Evolutionary conservation across 2,797 vertebrate genomes (phyloP).

Genomic region (Cyprinella venusta): DNA sequence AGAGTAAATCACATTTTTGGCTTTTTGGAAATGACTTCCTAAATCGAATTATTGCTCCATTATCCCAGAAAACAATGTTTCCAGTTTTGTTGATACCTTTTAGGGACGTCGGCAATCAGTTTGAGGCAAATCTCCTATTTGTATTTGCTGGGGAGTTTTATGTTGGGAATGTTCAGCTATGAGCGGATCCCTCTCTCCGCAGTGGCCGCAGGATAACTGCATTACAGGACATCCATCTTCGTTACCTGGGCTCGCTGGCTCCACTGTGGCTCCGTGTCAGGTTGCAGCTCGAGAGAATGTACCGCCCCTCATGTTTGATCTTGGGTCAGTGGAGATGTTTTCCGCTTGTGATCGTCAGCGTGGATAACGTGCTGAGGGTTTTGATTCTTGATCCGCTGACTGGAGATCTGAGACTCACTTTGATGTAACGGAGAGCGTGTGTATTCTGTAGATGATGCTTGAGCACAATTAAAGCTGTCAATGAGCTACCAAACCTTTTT

Average conservation of each 20-base stretch:
- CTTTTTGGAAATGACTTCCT: conserved; percentile 21
- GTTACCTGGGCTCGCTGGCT: conserved; percentile 47
- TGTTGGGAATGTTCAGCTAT: conserved; percentile 14
- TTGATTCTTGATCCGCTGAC: conserved; percentile 13
- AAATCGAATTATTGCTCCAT: conserved; percentile 23
- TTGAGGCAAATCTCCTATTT: conserved; percentile 17
- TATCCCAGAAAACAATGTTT: conserved; percentile 46
- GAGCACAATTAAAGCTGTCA: neutral
- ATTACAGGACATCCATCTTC: conserved; percentile 55
- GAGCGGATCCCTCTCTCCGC: conserved; percentile 32
- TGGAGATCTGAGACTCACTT: neutral
- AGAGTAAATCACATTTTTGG: conserved; percentile 20
- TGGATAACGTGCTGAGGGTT: conserved; percentile 23
- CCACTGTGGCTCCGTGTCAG: conserved; percentile 29
- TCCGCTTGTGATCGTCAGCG: neutral
- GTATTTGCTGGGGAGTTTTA: neutral
- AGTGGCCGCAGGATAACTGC: conserved; percentile 50
- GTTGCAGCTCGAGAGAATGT: conserved; percentile 22
- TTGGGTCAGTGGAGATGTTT: conserved; percentile 15
- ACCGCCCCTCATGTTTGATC: conserved; percentile 8
- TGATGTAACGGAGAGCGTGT: neutral
- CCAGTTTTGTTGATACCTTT: conserved; percentile 52
- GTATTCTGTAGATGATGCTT: neutral
- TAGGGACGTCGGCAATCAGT: conserved; percentile 53
- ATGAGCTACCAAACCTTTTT: neutral